Evolutionary conservation across 2,797 vertebrate species (phyloP).

Genomic region (Tiaroga cobitis): DNA sequence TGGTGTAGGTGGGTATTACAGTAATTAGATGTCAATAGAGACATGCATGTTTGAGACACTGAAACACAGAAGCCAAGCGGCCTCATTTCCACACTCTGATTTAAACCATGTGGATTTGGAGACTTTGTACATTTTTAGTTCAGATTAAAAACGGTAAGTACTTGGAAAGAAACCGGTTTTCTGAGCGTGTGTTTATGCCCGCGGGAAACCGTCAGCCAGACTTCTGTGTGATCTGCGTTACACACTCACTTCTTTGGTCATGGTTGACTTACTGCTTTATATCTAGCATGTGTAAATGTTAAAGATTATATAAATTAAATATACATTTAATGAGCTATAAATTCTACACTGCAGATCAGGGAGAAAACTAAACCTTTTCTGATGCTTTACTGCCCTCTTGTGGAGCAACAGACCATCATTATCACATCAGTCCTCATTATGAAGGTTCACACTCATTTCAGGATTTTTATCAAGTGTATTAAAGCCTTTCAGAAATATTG

Average conservation of each 20-base stretch:
- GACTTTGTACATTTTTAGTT: constrained; percentile 55
- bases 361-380: too few relatives aligned
- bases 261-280: not conserved
- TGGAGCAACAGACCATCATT: not conserved
- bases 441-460: not conserved
- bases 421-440: not conserved
- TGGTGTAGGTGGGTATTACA: constrained; percentile 69
- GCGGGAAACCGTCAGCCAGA: not conserved
- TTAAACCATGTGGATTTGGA: constrained; percentile 53
- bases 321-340: not conserved
- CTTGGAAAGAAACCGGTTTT: not conserved
- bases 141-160: constrained; percentile 28
- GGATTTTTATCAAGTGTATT: not conserved
- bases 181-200: not conserved
- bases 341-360: not conserved
- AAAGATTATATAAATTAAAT: not conserved
- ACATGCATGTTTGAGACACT: constrained; percentile 60
- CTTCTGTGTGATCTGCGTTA: not conserved
- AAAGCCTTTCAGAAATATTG: not conserved
- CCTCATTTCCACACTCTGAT: constrained; percentile 52
- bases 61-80: constrained; percentile 58
- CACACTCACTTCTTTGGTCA: not conserved
- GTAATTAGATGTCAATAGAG: constrained; percentile 69
- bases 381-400: not conserved
- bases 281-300: not conserved